Percentiles rank a stretch among this genome's conserved stretches.
These are phyloP conservation scores for Sebastes itinus DNA, from an alignment of 2,797 vertebrate genomes.

Conservation along the genomic window DNA sequence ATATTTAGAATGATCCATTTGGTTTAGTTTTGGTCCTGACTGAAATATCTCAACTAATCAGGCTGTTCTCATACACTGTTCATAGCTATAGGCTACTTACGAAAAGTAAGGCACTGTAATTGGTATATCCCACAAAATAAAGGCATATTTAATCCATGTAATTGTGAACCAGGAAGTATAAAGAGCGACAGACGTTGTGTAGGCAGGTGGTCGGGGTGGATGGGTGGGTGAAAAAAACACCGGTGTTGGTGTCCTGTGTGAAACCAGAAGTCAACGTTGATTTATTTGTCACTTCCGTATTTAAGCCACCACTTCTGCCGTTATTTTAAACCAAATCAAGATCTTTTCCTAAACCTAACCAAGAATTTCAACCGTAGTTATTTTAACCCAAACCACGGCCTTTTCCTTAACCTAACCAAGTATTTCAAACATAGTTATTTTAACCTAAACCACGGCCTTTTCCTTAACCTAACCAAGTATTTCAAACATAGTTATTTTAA, in stretches of 20 bases:
- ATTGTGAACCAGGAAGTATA: background rate
- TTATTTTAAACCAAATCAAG: background rate
- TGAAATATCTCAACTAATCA: background rate
- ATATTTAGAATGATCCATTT: background rate
- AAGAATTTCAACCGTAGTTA: background rate
- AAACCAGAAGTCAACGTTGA: too few relatives aligned
- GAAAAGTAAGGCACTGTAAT: background rate
- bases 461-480: too few relatives aligned
- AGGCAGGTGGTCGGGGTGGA: background rate
- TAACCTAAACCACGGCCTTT: too few relatives aligned
- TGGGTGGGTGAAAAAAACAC: background rate
- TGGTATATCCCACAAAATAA: background rate
- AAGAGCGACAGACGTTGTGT: background rate
- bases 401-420: too few relatives aligned
- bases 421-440: too few relatives aligned
- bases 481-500: accelerated
- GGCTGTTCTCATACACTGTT: background rate
- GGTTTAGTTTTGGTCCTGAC: background rate
- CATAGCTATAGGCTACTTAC: background rate
- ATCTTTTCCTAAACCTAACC: background rate
- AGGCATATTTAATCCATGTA: background rate
- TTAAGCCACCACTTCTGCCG: too few relatives aligned
- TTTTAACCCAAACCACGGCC: too few relatives aligned
- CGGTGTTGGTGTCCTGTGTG: too few relatives aligned
- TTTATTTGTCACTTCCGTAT: too few relatives aligned